phyloP scores from a whole-genome alignment of 2,888 invertebrate genomes.

The Hipparchia semele region DNA sequence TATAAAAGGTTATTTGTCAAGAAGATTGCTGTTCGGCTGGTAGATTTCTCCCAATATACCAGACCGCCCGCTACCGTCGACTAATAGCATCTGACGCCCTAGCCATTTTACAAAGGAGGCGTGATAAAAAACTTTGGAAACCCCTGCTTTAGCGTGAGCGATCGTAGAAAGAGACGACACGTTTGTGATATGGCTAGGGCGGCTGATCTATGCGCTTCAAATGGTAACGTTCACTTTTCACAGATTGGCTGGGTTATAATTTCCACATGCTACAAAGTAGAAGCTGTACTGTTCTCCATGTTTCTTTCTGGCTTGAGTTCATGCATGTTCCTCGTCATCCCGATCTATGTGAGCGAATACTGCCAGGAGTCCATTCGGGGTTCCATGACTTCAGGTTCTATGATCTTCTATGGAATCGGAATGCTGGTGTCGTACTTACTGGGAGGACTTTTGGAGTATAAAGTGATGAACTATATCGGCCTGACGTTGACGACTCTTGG shows the following conservation, averaged over 20 bases:
- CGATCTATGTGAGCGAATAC: conserved; percentile 63
- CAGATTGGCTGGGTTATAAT: conserved; percentile 64
- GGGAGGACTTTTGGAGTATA: conserved; percentile 59
- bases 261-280: conserved; percentile 50
- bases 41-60: no score
- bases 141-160: neutral
- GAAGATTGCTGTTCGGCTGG: no score
- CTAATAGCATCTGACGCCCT: no score
- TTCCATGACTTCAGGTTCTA: conserved; percentile 56
- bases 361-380: conserved; percentile 67
- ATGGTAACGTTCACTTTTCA: conserved; percentile 9
- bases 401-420: conserved; percentile 60
- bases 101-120: no score
- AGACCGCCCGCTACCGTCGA: no score
- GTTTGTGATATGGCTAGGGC: neutral
- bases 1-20: no score
- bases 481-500: conserved; percentile 50
- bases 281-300: conserved; percentile 54
- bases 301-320: conserved; percentile 62
- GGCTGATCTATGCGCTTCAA: neutral
- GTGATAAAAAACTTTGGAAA: no score
- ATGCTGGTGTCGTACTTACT: conserved; percentile 62
- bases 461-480: conserved; percentile 55
- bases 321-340: conserved; percentile 52
- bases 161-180: no score